Conservation (phyloP, 2,113 vertebrate species). For the Chionis minor region DNA sequence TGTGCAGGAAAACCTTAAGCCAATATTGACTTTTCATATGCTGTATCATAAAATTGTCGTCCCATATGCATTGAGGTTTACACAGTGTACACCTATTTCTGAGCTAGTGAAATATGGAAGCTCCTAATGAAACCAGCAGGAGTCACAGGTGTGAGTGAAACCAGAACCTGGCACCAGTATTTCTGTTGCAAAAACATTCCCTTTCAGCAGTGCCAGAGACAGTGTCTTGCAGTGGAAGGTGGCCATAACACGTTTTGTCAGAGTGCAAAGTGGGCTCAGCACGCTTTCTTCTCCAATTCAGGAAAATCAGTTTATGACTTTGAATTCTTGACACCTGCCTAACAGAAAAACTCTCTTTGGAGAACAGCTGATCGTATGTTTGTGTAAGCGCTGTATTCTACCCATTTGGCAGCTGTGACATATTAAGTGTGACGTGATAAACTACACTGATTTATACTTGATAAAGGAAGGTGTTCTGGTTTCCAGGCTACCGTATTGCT, state of each 20-base stretch:
- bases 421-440: not conserved
- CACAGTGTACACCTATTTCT: not conserved
- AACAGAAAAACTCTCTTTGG: not conserved
- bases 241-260: not conserved
- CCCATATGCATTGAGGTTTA: not conserved
- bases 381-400: not conserved
- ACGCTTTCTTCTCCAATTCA: not conserved
- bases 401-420: not conserved
- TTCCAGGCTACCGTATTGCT: not conserved
- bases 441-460: not conserved
- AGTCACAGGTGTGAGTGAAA: not conserved
- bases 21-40: not conserved
- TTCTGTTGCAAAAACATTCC: not conserved
- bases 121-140: not conserved
- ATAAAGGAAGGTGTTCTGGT: not conserved
- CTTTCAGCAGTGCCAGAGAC: not conserved
- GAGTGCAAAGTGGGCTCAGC: not conserved
- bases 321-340: not conserved
- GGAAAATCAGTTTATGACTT: constrained; percentile 3
- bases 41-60: not conserved
- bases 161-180: not conserved
- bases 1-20: not conserved
- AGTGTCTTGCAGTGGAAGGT: not conserved
- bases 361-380: not conserved
- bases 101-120: not conserved